Base-by-base conservation (phyloP, 2,797 vertebrate genomes). In the Enteromius viviparus region DNA sequence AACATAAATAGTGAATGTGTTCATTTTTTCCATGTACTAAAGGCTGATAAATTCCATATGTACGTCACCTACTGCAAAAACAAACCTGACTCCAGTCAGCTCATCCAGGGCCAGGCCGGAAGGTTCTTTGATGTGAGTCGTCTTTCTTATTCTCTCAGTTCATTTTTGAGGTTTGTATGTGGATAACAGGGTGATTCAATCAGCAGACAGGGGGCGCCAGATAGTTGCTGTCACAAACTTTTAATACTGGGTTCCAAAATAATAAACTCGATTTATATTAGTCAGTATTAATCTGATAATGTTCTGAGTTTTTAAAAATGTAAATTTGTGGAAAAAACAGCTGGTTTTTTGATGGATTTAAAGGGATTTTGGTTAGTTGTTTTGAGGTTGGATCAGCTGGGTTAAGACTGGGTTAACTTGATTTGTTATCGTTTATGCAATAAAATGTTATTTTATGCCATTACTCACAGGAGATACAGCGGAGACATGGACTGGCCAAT, bases 41-140 rank as follows among this genome's bases (percentile, higher is more conserved):
- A 99, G 98, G 98, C 98, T 53, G 97, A 99, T 92, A 99, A 99
- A 92, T 99, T 99, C 92, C 98, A 99, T 92, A 99, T 99, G 96
- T 99, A 99, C 69, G 98, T 99, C 90, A 98, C 98, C 72, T 99
- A 99, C 93, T 99, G 98, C 94, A 96, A 98, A 93, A 99, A 99
- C 94, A 99, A 99, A 85, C 98, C 98, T 0, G 97, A 99, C 93
- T 99, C 98, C 92, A 99, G 92, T 87, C 94, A 99, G 85, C 95
- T 99, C 86, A 98, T 99, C 92, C 94, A 99, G 91, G 97, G 98
- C 83, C 97, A 99, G 0, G 97, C 96, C 9, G 96, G 93, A 23
- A 94, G 94, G n/a, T 99, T 99, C 94, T 99, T 99, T 84, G 97
- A 99, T 92, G 98, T 99, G 91, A 95, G 96, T 82, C 1, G 21